Percentiles rank a stretch among this genome's conserved stretches.
Conservation (phyloP, 2,797 vertebrate genomes). For the Morelia viridis region DNA sequence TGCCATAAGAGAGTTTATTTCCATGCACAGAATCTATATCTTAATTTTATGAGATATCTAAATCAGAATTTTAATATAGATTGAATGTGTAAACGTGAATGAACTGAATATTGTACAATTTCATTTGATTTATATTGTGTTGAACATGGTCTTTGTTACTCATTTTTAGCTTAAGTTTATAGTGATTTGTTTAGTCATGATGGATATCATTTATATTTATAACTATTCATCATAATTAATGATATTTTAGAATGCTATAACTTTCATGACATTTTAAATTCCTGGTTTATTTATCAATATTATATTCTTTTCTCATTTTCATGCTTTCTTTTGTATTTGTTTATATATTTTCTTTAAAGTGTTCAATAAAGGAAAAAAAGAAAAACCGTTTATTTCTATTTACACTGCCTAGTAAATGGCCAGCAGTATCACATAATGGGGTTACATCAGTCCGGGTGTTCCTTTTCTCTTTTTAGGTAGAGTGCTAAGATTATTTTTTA, state of each 20-base stretch:
- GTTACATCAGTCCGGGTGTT: neutral
- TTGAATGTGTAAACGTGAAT: neutral
- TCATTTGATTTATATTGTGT: neutral
- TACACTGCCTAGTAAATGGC: neutral
- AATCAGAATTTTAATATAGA: neutral
- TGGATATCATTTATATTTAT: neutral
- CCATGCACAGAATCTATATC: neutral
- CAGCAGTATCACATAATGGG: neutral
- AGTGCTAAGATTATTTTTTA: neutral
- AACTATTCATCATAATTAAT: neutral
- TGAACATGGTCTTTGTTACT: neutral
- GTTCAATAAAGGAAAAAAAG: neutral
- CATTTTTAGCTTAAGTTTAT: neutral
- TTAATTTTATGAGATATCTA: neutral
- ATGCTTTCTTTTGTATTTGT: neutral
- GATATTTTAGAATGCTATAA: neutral
- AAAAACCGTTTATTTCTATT: neutral
- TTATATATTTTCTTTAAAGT: neutral
- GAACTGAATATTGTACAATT: neutral
- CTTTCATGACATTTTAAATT: neutral
- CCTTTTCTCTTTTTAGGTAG: neutral
- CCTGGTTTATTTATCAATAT: neutral
- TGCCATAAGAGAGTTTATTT: fast-evolving
- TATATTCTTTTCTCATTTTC: neutral
- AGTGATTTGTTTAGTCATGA: neutral